Base-by-base conservation (phyloP, 2,888 invertebrate species). In the Atrina japonica region DNA sequence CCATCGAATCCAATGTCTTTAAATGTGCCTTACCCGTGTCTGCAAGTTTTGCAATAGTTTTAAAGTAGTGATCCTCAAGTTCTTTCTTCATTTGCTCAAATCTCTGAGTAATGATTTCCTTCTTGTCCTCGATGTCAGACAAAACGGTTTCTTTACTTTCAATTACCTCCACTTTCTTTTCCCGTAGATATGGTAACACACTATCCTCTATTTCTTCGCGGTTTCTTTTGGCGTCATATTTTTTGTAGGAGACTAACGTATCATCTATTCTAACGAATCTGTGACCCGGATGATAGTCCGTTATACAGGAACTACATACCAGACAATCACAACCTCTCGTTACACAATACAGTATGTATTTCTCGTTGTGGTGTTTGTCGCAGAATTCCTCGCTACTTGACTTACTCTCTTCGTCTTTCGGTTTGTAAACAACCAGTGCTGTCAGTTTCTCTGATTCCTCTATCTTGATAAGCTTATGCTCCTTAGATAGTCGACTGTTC, bases 221-320 rank as follows among this genome's bases (percentile, higher is more conserved):
- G 40, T 35, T 41, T 41, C 58, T 58, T 16, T 58, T 25, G 16
- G 58, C 58, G 18, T 58, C 58, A 5, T 40, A 41, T 16, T 41
- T 35, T 11, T 58, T 58, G 23, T 35, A 58, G n/a, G 35, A 35
- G 9, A 41, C 41, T 11, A 58, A 41, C 14, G 41, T 41, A 23
- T 58, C 58, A n/a, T 58, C 58, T 18, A 58, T 58, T 21, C 40
- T 25, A 18, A 58, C 58, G 43, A 58, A 58, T 7, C 58, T 29
- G n/a, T 58, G 58, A 35, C 58, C 58, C 23, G 35, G 58, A 58
- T 58, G 58, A 41, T 58, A 58, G 16, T 58, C 58, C 23, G 40
- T 35, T 21, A 58, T 58, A 41, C 58, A 58, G 18, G 40, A 29
- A 16, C 58, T 29, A 2, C 58, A 58, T 16, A 58, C 41, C 23